A percentile compares a stretch with the other conserved stretches of the same genome.
These are phyloP conservation scores for Ataeniobius toweri DNA, from an alignment of 2,797 vertebrate species.

Conservation along the genomic window DNA sequence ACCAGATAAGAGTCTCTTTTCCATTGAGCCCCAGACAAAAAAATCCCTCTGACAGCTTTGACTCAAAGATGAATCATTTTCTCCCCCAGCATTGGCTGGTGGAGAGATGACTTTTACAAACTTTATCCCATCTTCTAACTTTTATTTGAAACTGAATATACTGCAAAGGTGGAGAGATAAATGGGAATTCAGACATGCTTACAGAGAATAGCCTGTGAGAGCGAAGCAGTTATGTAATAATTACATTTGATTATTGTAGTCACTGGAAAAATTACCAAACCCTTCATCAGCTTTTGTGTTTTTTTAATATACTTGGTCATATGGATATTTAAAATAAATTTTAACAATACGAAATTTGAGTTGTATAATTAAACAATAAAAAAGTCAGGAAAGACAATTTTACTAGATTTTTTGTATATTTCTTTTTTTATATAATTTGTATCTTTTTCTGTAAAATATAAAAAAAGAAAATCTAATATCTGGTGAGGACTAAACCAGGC, in stretches of 20 bases:
- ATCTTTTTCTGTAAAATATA: too few relatives aligned
- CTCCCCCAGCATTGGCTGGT: constrained; percentile 22
- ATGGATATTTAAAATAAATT: not conserved
- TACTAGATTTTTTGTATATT: not conserved
- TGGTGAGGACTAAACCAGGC: too few relatives aligned
- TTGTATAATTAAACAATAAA: not conserved
- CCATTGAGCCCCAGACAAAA: constrained; percentile 66
- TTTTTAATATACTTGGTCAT: not conserved
- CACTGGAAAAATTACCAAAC: not conserved
- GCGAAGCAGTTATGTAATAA: not conserved
- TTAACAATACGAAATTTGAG: not conserved
- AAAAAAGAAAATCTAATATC: too few relatives aligned
- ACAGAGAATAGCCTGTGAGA: too few relatives aligned
- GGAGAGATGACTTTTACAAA: constrained; percentile 19
- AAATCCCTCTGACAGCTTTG: constrained; percentile 56
- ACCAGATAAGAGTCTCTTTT: constrained; percentile 71
- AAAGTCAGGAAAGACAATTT: not conserved
- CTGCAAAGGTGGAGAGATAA: too few relatives aligned
- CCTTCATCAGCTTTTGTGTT: not conserved
- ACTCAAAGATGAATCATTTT: constrained; percentile 55
- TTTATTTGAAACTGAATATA: too few relatives aligned
- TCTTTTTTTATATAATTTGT: too few relatives aligned
- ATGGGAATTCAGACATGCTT: too few relatives aligned
- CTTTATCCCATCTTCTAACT: constrained; percentile 5
- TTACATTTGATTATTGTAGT: not conserved